Conservation (phyloP, 2,888 invertebrate species). For the Tinea pellionella region DNA sequence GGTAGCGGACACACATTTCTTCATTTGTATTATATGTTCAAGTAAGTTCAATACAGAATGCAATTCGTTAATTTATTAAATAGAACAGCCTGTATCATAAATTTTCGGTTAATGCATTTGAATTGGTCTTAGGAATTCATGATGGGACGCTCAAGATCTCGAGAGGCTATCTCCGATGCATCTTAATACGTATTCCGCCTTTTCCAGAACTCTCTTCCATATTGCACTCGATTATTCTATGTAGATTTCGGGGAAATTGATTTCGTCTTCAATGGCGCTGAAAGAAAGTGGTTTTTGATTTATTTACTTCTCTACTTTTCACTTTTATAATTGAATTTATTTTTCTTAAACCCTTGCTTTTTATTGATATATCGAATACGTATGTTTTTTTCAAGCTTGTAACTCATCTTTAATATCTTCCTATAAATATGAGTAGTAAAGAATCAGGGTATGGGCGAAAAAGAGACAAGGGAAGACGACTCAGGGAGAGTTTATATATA, state of each 20-base stretch:
- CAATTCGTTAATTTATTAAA: too few species aligned
- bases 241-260: background rate
- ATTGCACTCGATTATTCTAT: conserved; percentile 10
- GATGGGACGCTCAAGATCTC: background rate
- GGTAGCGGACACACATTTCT: too few species aligned
- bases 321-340: background rate
- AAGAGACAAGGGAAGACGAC: too few species aligned
- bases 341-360: background rate
- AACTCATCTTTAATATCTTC: too few species aligned
- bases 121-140: conserved; percentile 9
- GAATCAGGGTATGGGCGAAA: too few species aligned
- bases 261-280: conserved; percentile 3
- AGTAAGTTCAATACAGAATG: too few species aligned
- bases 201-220: background rate
- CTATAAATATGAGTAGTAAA: too few species aligned
- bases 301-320: background rate
- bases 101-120: conserved; percentile 10
- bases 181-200: conserved; percentile 7
- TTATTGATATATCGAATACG: too few species aligned
- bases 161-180: conserved; percentile 10
- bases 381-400: too few species aligned
- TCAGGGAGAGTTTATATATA: too few species aligned
- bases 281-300: background rate
- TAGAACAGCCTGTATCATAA: background rate
- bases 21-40: too few species aligned